A percentile compares a stretch with the other conserved stretches of the same genome.
Conservation (phyloP, 2,888 invertebrate genomes). For the Cyaniris semiargus region DNA sequence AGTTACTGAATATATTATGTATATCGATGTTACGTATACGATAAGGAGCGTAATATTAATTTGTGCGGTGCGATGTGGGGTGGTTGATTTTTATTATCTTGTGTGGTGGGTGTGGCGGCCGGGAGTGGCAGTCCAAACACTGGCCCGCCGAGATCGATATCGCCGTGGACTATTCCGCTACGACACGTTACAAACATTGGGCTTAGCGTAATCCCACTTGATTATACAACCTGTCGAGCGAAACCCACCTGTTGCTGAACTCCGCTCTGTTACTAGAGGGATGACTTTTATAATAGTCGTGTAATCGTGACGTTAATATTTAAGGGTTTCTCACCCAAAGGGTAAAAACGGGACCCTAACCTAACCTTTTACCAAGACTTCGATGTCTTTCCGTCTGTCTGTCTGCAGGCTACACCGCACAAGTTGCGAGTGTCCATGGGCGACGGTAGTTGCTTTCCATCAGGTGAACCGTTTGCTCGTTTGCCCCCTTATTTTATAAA, state of each 20-base stretch:
- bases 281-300: background rate
- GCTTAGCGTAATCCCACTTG: conserved; percentile 35
- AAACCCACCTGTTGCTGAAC: background rate
- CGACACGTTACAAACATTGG: conserved; percentile 44
- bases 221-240: conserved; percentile 10
- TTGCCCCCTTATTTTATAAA: too few species aligned
- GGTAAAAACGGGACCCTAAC: too few species aligned
- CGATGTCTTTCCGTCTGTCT: too few species aligned
- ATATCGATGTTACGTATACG: background rate
- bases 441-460: too few species aligned
- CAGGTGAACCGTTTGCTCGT: too few species aligned
- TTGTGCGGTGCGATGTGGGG: conserved; percentile 51
- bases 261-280: background rate
- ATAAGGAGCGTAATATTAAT: conserved; percentile 24
- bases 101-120: conserved; percentile 63
- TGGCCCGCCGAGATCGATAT: conserved; percentile 67
- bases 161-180: conserved; percentile 66
- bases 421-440: too few species aligned
- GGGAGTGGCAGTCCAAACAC: conserved; percentile 75
- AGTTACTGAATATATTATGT: background rate
- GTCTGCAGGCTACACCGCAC: too few species aligned
- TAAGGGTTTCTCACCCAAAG: too few species aligned
- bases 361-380: too few species aligned
- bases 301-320: background rate
- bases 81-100: conserved; percentile 77